phyloP scores from a whole-genome alignment of 2,888 invertebrate species.

The Ganaspis brasiliensis region DNA sequence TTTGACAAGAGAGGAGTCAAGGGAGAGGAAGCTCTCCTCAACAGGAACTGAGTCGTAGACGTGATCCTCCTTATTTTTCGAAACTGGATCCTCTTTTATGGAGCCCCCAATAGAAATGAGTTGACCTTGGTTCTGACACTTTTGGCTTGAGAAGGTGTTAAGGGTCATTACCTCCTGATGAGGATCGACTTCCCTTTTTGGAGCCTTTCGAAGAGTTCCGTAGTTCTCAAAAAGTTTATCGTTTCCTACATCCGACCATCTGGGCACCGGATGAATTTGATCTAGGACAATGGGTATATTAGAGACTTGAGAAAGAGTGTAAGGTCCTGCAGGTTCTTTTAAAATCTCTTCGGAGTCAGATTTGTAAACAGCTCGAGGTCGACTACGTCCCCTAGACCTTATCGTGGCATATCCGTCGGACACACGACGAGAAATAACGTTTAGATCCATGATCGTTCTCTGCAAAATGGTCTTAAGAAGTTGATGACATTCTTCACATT shows the following conservation, averaged over 20 bases:
- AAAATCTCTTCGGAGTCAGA: constrained; percentile 74
- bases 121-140: constrained; percentile 46
- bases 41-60: constrained; percentile 66
- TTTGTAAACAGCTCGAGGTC: constrained; percentile 74
- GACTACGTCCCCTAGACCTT: constrained; percentile 83
- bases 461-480: constrained; percentile 20
- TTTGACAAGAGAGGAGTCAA: background rate
- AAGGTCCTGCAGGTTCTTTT: constrained; percentile 71
- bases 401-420: constrained; percentile 95
- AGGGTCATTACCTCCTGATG: constrained; percentile 63
- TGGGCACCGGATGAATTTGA: constrained; percentile 67
- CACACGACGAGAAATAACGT: constrained; percentile 82
- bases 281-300: constrained; percentile 64
- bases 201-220: constrained; percentile 68
- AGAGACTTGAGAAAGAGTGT: constrained; percentile 67
- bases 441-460: constrained; percentile 70
- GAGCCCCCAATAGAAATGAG: background rate
- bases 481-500: constrained; percentile 27
- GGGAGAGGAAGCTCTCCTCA: constrained; percentile 50
- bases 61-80: constrained; percentile 49
- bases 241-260: constrained; percentile 71
- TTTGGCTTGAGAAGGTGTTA: constrained; percentile 70
- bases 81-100: constrained; percentile 33
- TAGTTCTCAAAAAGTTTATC: constrained; percentile 71
- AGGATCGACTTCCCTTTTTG: constrained; percentile 45